phyloP scores from a whole-genome alignment of 2,797 vertebrate genomes.

The Chelon labrosus region DNA sequence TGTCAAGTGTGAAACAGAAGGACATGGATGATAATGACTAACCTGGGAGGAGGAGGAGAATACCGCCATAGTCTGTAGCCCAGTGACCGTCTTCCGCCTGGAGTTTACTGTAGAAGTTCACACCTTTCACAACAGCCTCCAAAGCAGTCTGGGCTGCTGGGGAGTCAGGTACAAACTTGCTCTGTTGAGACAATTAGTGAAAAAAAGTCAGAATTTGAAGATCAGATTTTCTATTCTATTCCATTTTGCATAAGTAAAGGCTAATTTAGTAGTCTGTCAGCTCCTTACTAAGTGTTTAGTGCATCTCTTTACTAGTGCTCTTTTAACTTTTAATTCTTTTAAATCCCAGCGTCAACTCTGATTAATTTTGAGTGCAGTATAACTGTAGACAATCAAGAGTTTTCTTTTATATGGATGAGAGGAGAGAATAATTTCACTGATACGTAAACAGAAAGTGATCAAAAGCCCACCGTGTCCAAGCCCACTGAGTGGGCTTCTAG shows the following conservation, averaged over 20 bases:
- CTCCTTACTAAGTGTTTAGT: no score
- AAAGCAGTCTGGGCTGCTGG: constrained; percentile 79
- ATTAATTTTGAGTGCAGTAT: background rate
- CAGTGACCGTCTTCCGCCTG: constrained; percentile 97
- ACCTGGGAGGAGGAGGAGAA: constrained; percentile 96
- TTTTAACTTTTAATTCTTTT: background rate
- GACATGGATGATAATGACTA: background rate
- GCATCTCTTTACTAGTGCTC: no score
- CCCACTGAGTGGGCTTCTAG: constrained; percentile 90
- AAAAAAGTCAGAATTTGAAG: background rate
- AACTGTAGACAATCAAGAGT: background rate
- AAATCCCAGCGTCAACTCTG: background rate
- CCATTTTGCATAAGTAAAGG: background rate
- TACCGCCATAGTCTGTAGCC: constrained; percentile 94
- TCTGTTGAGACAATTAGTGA: constrained; percentile 73
- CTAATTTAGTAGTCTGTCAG: background rate
- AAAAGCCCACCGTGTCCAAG: constrained; percentile 85
- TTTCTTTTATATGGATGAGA: background rate
- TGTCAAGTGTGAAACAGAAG: background rate
- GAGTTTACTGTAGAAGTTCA: constrained; percentile 89
- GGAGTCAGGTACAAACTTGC: constrained; percentile 68
- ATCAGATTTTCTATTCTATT: background rate
- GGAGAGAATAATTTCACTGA: background rate
- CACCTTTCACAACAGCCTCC: constrained; percentile 87
- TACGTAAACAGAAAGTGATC: background rate